A percentile compares a stretch with the other conserved stretches of the same genome.
Conservation (phyloP, 2,888 invertebrate species). For the Pseudolycoriella hygida region DNA sequence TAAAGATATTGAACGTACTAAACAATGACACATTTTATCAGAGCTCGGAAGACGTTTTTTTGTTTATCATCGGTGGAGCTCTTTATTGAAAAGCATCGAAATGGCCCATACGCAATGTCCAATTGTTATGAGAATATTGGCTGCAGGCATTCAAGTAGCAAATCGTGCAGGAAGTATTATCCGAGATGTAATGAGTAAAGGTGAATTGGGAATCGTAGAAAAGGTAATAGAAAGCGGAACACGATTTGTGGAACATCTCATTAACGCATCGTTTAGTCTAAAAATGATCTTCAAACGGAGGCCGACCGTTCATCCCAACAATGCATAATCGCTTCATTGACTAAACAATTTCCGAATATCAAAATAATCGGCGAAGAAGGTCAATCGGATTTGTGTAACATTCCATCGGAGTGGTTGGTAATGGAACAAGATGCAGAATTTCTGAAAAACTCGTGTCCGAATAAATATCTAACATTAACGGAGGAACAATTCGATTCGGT, state of each 20-base stretch:
- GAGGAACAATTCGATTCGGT: conserved; percentile 50
- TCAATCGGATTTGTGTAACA: conserved; percentile 34
- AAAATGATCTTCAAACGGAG: conserved; percentile 93
- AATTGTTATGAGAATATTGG: conserved; percentile 23
- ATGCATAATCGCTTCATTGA: conserved; percentile 79
- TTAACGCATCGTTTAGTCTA: conserved; percentile 44
- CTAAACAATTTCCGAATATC: conserved; percentile 63
- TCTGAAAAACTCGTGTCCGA: conserved; percentile 44
- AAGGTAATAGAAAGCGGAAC: too few species aligned
- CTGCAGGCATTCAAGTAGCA: conserved; percentile 38
- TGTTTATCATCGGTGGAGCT: too few species aligned
- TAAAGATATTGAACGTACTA: too few species aligned
- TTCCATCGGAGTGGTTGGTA: conserved; percentile 60
- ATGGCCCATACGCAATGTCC: conserved; percentile 5
- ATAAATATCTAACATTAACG: conserved; percentile 38
- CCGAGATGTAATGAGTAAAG: conserved; percentile 74
- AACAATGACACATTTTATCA: too few species aligned
- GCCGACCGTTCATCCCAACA: conserved; percentile 91
- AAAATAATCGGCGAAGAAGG: conserved; percentile 89
- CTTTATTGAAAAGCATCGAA: too few species aligned
- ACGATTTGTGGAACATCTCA: conserved; percentile 6
- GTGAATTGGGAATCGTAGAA: conserved; percentile 80
- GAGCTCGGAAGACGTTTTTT: too few species aligned
- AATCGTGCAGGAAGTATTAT: conserved; percentile 77
- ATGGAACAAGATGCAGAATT: conserved; percentile 49